Percentiles rank a stretch among this genome's conserved stretches.
Conservation (phyloP, 2,113 vertebrate species). For the Ailurus styani region DNA sequence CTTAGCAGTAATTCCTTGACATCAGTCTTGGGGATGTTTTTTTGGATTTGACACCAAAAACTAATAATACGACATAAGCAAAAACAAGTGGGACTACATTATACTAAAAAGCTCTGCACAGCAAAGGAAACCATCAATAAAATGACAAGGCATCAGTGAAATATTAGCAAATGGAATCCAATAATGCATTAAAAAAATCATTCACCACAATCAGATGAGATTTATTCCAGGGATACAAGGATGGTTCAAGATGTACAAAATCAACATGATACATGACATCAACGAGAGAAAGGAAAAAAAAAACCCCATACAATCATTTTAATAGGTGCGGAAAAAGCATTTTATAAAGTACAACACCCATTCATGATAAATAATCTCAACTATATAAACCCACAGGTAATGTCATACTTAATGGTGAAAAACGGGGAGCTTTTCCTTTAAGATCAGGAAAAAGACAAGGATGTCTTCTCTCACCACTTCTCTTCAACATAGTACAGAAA, state of each 20-base stretch:
- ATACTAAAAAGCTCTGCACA: not conserved
- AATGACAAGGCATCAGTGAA: not conserved
- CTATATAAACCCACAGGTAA: not conserved
- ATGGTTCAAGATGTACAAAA: not conserved
- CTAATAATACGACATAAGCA: not conserved
- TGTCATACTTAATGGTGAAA: not conserved
- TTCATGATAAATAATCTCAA: not conserved
- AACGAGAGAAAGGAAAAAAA: not conserved
- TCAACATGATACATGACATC: not conserved
- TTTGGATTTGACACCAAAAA: not conserved
- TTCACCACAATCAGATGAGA: not conserved
- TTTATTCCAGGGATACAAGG: not conserved
- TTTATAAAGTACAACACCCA: not conserved
- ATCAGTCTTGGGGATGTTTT: not conserved
- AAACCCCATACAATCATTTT: not conserved
- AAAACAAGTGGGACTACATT: not conserved
- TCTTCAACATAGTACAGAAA: not conserved
- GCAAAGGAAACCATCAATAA: not conserved
- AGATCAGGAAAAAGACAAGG: not conserved
- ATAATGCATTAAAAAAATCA: not conserved
- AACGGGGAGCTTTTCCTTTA: not conserved
- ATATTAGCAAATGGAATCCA: not conserved
- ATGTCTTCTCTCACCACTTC: not conserved
- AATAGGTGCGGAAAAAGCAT: not conserved
- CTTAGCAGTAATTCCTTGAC: not conserved